phyloP scores from a whole-genome alignment of 2,888 invertebrate genomes.

The Tetanocera ferruginea region DNA sequence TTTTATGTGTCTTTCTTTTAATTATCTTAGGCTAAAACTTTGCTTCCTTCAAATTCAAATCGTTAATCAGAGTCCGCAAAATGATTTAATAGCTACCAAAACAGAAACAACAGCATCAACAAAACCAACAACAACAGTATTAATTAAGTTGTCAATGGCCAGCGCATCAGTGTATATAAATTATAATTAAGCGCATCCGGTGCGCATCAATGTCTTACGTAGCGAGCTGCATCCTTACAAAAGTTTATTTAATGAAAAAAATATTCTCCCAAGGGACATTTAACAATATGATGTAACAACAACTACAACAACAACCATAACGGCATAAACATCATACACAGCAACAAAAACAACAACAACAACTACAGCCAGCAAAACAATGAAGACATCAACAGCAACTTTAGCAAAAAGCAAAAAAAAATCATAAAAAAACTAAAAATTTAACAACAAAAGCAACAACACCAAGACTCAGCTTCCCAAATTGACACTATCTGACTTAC shows the following conservation, averaged over 20 bases:
- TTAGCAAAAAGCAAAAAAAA: not conserved
- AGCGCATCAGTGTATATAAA: not conserved
- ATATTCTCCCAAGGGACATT: constrained; percentile 13
- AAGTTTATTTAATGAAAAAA: constrained; percentile 17
- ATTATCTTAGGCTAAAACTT: too few relatives aligned
- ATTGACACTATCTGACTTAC: constrained; percentile 19
- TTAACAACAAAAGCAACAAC: not conserved
- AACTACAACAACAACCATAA: not conserved
- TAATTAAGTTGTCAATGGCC: constrained; percentile 18
- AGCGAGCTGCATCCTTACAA: constrained; percentile 6
- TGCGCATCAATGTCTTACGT: not conserved
- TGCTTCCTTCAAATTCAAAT: too few relatives aligned
- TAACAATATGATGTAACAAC: constrained; percentile 1
- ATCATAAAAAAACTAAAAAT: not conserved
- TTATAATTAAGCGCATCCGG: constrained; percentile 16
- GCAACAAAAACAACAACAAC: not conserved
- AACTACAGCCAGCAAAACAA: not conserved
- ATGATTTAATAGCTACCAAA: too few relatives aligned
- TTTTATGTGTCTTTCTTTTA: too few relatives aligned
- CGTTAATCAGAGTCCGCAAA: too few relatives aligned
- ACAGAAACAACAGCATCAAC: too few relatives aligned
- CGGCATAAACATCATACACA: not conserved
- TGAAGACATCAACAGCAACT: not conserved
- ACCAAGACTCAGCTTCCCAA: not conserved
- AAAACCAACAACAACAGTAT: not conserved